These are phyloP conservation scores for Melanotaenia trifasciata DNA, from an alignment of 2,797 vertebrate species.

Conservation along the genomic window DNA sequence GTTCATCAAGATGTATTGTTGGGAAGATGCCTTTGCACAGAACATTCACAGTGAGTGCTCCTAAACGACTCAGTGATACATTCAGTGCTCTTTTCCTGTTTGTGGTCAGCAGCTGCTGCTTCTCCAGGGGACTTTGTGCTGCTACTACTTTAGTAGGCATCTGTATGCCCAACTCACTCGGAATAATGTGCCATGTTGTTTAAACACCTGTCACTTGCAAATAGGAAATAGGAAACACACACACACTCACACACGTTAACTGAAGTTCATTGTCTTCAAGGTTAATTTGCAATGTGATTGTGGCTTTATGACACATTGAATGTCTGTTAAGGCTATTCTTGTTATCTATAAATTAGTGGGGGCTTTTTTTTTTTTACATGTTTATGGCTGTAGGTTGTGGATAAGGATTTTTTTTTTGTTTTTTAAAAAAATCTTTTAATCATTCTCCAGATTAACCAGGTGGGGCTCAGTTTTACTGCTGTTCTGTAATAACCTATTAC, in stretches of 20 bases:
- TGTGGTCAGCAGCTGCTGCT: background rate
- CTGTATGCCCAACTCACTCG: background rate
- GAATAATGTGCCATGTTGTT: slow-evolving; percentile 47
- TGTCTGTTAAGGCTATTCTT: slow-evolving; percentile 51
- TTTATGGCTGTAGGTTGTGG: slow-evolving; percentile 43
- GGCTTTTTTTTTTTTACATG: slow-evolving; percentile 49
- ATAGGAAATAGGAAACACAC: slow-evolving; percentile 31
- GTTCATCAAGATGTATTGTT: slow-evolving; percentile 92
- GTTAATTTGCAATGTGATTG: slow-evolving; percentile 73
- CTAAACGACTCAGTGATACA: slow-evolving; percentile 36
- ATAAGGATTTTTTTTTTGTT: slow-evolving; percentile 55
- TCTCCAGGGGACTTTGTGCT: background rate
- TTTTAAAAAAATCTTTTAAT: slow-evolving; percentile 43
- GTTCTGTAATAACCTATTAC: slow-evolving; percentile 62
- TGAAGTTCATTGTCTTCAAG: slow-evolving; percentile 61
- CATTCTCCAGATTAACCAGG: slow-evolving; percentile 64
- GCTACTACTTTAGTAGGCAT: slow-evolving; percentile 25
- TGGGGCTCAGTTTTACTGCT: slow-evolving; percentile 58
- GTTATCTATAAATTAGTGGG: slow-evolving; percentile 64
- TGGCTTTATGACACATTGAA: slow-evolving; percentile 60
- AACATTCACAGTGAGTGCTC: slow-evolving; percentile 84
- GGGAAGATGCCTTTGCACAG: slow-evolving; percentile 86
- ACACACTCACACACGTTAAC: slow-evolving; percentile 36
- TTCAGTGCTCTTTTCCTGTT: slow-evolving; percentile 34
- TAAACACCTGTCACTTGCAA: slow-evolving; percentile 40